Conservation (phyloP, 2,888 invertebrate species). For the Disparrhopalites patrizii region DNA sequence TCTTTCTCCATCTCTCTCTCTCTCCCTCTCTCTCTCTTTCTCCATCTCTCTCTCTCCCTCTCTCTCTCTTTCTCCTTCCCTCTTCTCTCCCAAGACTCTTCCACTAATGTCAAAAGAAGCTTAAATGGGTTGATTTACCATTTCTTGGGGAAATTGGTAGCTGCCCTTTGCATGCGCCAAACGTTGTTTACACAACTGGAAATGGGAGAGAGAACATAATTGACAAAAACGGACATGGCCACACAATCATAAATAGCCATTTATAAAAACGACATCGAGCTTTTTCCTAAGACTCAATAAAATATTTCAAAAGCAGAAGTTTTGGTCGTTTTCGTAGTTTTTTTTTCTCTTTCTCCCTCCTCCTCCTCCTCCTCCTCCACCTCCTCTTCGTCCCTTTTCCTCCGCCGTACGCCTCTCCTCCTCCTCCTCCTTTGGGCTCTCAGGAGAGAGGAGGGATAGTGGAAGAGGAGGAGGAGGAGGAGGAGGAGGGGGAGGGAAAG, state of each 20-base stretch:
- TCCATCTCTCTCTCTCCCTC: no score
- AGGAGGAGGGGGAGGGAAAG: no score
- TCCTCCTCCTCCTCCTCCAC: background rate
- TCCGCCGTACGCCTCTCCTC: no score
- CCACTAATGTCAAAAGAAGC: slow-evolving; percentile 27
- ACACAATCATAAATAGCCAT: slow-evolving; percentile 31
- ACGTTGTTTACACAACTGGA: slow-evolving; percentile 29
- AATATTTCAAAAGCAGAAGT: slow-evolving; percentile 47
- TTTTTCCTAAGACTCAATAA: slow-evolving; percentile 44
- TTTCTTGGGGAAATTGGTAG: slow-evolving; percentile 12
- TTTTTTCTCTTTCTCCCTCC: background rate
- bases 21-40: no score
- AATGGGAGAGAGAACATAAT: slow-evolving; percentile 28
- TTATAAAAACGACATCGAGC: slow-evolving; percentile 25
- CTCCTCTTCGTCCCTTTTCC: no score
- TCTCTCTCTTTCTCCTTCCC: no score
- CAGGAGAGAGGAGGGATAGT: no score
- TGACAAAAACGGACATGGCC: slow-evolving; percentile 31
- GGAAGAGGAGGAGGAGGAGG: no score
- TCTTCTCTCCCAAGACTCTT: no score
- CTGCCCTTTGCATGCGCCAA: slow-evolving; percentile 29
- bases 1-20: no score
- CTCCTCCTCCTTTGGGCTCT: no score
- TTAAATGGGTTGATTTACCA: slow-evolving; percentile 30
- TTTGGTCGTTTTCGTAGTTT: background rate